These are phyloP conservation scores for Bradypodion ventrale DNA, from an alignment of 2,797 vertebrate genomes.

Conservation along the genomic window DNA sequence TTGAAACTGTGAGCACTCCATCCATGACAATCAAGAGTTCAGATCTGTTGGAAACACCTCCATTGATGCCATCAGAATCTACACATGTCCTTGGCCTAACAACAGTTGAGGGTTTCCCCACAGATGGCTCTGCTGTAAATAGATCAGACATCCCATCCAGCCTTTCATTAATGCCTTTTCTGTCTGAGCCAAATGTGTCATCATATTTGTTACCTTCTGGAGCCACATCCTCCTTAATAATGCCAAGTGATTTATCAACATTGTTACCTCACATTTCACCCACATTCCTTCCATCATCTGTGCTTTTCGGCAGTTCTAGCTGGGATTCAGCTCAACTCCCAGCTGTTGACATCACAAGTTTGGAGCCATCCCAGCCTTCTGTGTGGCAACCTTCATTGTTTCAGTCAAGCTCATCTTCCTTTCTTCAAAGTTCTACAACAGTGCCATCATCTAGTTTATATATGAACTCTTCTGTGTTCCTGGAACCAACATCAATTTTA, in stretches of 20 bases:
- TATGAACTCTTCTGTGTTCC: constrained; percentile 65
- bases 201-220: background rate
- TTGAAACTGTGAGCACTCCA: constrained; percentile 37
- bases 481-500: constrained; percentile 71
- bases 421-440: constrained; percentile 41
- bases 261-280: constrained; percentile 55
- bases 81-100: constrained; percentile 37
- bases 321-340: constrained; percentile 44
- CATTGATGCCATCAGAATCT: constrained; percentile 56
- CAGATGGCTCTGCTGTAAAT: background rate
- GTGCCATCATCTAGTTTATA: constrained; percentile 34
- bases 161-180: constrained; percentile 49
- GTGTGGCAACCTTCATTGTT: constrained; percentile 54
- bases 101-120: background rate
- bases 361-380: constrained; percentile 39
- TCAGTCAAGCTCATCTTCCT: constrained; percentile 18
- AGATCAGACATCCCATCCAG: constrained; percentile 48
- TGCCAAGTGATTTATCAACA: constrained; percentile 38
- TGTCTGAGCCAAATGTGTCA: constrained; percentile 52
- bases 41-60: constrained; percentile 7
- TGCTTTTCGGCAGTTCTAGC: constrained; percentile 33
- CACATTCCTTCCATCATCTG: constrained; percentile 28
- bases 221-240: constrained; percentile 39
- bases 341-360: constrained; percentile 1
- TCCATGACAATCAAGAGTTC: background rate